Conservation (phyloP, 2,113 vertebrate species). For the Alouatta palliata region DNA sequence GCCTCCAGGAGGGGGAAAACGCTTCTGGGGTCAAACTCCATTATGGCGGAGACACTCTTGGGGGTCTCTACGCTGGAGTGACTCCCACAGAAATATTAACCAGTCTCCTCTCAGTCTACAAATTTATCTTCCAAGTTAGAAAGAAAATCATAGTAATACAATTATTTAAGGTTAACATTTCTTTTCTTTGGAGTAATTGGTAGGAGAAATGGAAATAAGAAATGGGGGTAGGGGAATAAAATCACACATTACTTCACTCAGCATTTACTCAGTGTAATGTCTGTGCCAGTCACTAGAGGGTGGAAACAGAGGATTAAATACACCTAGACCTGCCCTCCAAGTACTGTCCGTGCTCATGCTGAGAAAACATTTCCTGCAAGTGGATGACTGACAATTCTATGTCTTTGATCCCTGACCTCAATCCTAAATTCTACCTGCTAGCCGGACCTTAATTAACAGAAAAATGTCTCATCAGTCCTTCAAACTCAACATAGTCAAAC, state of each 20-base stretch:
- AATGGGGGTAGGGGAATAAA: background rate
- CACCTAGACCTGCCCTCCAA: background rate
- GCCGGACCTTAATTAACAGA: background rate
- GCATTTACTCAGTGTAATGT: background rate
- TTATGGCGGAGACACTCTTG: too few species aligned
- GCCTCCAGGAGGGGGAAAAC: too few species aligned
- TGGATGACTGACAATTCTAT: background rate
- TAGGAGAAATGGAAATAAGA: background rate
- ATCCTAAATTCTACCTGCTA: background rate
- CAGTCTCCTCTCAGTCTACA: background rate
- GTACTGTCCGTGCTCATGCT: accelerated
- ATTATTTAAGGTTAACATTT: background rate
- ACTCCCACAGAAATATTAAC: background rate
- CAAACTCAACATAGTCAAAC: background rate
- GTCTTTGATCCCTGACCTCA: background rate
- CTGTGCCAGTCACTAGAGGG: too few species aligned
- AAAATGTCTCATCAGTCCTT: conserved; percentile 5
- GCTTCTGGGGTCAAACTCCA: too few species aligned
- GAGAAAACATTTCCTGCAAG: background rate
- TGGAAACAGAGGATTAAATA: background rate
- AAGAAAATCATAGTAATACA: background rate
- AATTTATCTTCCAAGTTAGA: conserved; percentile 20
- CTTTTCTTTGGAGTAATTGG: background rate
- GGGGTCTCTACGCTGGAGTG: too few species aligned
- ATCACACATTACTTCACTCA: background rate